These are phyloP conservation scores for Mesaphorura yosii DNA, from an alignment of 1,140 invertebrate genomes.

Conservation along the genomic window DNA sequence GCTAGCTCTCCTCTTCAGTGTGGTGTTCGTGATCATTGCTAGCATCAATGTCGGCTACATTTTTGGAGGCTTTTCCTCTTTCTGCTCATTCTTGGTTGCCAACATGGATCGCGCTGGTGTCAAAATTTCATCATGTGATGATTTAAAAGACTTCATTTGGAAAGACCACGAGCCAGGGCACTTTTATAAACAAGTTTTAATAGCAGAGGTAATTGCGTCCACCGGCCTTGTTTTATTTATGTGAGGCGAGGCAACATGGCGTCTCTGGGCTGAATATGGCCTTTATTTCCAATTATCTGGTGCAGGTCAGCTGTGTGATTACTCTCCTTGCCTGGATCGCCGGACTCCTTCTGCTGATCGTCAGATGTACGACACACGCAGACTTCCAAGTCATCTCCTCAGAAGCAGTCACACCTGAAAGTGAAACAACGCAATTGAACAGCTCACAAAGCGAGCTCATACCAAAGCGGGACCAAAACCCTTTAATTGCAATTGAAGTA, in stretches of 20 bases:
- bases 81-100: conserved; percentile 21
- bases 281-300: conserved; percentile 3
- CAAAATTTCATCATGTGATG: conserved; percentile 22
- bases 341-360: conserved; percentile 24
- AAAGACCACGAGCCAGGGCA: conserved; percentile 11
- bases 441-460: too few species aligned
- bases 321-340: conserved; percentile 22
- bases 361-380: conserved; percentile 25
- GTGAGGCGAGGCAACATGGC: neutral
- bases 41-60: conserved; percentile 21
- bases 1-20: conserved; percentile 29
- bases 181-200: conserved; percentile 29
- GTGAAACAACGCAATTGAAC: too few species aligned
- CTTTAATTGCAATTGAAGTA: too few species aligned
- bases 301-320: conserved; percentile 23
- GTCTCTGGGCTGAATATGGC: neutral
- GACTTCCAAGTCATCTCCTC: conserved; percentile 24
- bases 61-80: conserved; percentile 25
- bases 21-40: conserved; percentile 25
- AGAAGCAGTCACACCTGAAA: too few species aligned
- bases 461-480: too few species aligned
- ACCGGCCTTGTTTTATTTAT: neutral
- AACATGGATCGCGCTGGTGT: conserved; percentile 3
- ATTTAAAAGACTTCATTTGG: conserved; percentile 22
- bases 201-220: conserved; percentile 15